Conservation (phyloP, 1,140 invertebrate species). For the Lepidurus arcticus region DNA sequence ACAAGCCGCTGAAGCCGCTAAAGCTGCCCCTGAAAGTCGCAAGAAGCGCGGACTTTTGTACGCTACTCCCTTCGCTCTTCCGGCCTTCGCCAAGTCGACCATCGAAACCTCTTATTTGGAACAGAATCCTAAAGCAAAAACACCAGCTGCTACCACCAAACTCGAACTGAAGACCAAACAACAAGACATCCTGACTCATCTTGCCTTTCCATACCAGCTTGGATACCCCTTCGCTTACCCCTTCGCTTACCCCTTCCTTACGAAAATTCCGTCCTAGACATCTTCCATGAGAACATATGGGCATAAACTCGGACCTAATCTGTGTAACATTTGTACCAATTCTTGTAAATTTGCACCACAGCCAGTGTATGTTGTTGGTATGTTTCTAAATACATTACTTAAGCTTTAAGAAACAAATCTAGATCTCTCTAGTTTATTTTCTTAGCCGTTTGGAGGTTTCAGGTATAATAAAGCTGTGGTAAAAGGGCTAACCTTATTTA, state of each 20-base stretch:
- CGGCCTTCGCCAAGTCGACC: constrained; percentile 28
- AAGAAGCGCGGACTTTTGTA: constrained; percentile 23
- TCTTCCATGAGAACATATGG: neutral
- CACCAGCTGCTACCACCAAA: constrained; percentile 34
- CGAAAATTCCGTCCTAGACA: neutral
- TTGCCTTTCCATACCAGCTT: constrained; percentile 9
- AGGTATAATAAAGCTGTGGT: too few relatives aligned
- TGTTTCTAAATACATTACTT: neutral
- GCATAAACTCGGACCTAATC: neutral
- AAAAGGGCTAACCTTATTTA: too few relatives aligned
- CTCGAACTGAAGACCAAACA: constrained; percentile 26
- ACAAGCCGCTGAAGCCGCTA: constrained; percentile 35
- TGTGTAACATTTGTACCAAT: neutral
- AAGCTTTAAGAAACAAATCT: neutral
- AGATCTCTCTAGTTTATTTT: neutral
- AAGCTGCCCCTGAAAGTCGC: constrained; percentile 11
- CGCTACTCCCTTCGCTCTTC: constrained; percentile 4
- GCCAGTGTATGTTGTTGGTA: neutral
- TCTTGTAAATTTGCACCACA: neutral
- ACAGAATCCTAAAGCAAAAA: constrained; percentile 36
- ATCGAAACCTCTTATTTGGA: constrained; percentile 31
- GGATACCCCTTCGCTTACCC: constrained; percentile 30
- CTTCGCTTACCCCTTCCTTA: constrained; percentile 35
- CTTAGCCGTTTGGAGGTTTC: too few relatives aligned
- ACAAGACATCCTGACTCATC: constrained; percentile 27